Percentiles rank a stretch among this genome's conserved stretches.
Evolutionary conservation across 1,140 invertebrate species (phyloP).

Genomic region (Propsilocerus akamusi): DNA sequence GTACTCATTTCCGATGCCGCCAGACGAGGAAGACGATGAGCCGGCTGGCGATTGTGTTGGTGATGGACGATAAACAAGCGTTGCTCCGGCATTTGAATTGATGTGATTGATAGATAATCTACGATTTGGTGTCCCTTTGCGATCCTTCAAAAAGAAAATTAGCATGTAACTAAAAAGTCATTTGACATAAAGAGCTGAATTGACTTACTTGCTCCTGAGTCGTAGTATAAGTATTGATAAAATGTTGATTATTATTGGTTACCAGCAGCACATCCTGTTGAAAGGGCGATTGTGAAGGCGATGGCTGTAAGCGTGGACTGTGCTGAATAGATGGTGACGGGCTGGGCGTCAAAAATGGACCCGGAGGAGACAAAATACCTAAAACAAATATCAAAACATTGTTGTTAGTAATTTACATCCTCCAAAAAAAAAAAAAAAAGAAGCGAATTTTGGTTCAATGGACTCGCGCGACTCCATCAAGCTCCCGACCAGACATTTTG

Average conservation of each 20-base stretch:
- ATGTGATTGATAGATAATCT: conserved; percentile 22
- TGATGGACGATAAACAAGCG: conserved; percentile 22
- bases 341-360: conserved; percentile 26
- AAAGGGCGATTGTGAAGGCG: conserved; percentile 24
- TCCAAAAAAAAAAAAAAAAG: too few relatives aligned
- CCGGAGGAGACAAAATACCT: conserved; percentile 27
- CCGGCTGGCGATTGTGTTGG: conserved; percentile 24
- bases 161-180: neutral
- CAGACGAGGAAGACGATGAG: conserved; percentile 22
- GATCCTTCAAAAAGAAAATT: conserved; percentile 13
- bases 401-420: too few relatives aligned
- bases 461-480: too few relatives aligned
- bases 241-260: conserved; percentile 21
- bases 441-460: too few relatives aligned
- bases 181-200: conserved; percentile 1
- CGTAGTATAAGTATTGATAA: conserved; percentile 7
- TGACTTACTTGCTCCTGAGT: conserved; percentile 22
- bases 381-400: too few relatives aligned
- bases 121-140: conserved; percentile 24
- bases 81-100: conserved; percentile 22
- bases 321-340: conserved; percentile 26
- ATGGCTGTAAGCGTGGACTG: conserved; percentile 25
- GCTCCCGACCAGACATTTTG: too few relatives aligned
- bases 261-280: conserved; percentile 24
- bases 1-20: conserved; percentile 23